Evolutionary conservation across 1,140 invertebrate genomes (phyloP).

Genomic region (Heliconius hewitsoni): DNA sequence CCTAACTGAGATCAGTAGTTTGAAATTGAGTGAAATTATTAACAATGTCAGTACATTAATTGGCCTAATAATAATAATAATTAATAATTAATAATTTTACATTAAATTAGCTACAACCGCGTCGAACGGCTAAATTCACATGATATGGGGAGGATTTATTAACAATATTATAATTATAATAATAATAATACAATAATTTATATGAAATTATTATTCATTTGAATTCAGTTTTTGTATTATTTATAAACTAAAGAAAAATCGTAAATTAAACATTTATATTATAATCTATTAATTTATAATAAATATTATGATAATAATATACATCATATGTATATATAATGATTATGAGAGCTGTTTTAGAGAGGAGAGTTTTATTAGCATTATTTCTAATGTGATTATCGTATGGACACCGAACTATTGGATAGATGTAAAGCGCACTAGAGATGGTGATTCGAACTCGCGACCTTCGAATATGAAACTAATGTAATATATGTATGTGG

Average conservation of each 20-base stretch:
- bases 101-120: conserved; percentile 27
- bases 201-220: conserved; percentile 3
- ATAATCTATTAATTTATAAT: not conserved
- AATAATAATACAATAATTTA: not conserved
- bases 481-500: not conserved
- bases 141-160: conserved; percentile 18
- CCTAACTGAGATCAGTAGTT: conserved; percentile 52
- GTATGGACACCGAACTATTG: not conserved
- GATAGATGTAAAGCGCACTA: not conserved
- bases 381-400: not conserved
- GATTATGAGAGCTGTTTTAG: not conserved
- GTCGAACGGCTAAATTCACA: conserved; percentile 22
- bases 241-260: not conserved
- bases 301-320: not conserved
- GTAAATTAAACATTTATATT: not conserved
- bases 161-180: not conserved
- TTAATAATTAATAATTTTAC: conserved; percentile 21
- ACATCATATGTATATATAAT: not conserved
- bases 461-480: not conserved
- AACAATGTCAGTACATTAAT: conserved; percentile 26
- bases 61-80: conserved; percentile 23
- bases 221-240: not conserved
- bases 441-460: conserved; percentile 3
- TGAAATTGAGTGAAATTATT: conserved; percentile 26
- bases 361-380: not conserved